Percentiles rank a stretch among this genome's conserved stretches.
phyloP scores from a whole-genome alignment of 1,140 invertebrate species.

The Cepaea nemoralis region DNA sequence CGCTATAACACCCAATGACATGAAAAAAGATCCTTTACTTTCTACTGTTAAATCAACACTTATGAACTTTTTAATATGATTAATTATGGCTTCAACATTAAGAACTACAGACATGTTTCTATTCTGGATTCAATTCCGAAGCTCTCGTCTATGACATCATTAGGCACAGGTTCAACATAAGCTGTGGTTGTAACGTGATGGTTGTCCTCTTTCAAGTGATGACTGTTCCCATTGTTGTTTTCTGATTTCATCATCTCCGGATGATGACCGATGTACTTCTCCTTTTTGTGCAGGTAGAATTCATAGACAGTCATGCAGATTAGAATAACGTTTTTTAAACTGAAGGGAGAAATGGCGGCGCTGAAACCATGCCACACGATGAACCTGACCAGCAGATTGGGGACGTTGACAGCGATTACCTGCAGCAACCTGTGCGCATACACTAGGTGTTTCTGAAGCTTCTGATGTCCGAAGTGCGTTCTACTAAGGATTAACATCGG shows the following conservation, averaged over 20 bases:
- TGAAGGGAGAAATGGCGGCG: constrained; percentile 75
- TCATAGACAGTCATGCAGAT: constrained; percentile 63
- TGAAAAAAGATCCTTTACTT: too few species aligned
- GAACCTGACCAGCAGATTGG: constrained; percentile 75
- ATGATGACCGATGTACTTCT: constrained; percentile 12
- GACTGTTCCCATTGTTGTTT: background rate
- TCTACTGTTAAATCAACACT: too few species aligned
- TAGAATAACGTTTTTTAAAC: constrained; percentile 76
- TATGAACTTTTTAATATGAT: too few species aligned
- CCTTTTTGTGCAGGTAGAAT: constrained; percentile 50
- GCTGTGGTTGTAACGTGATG: background rate
- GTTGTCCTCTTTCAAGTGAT: background rate
- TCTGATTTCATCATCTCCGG: background rate
- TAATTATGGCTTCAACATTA: too few species aligned
- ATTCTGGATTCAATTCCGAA: background rate
- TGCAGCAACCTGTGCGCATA: constrained; percentile 72
- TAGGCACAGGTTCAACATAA: background rate
- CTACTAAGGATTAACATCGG: constrained; percentile 75
- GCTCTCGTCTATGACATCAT: background rate
- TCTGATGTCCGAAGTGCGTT: constrained; percentile 61
- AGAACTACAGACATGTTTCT: background rate
- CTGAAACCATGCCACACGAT: constrained; percentile 74
- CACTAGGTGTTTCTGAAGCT: constrained; percentile 53
- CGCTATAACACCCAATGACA: too few species aligned
- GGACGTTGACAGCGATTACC: constrained; percentile 74